Evolutionary conservation across 2,888 invertebrate genomes (phyloP), one percentile per base, ranked within the genome.

Genomic region (Willowsia nigromaculata): DNA sequence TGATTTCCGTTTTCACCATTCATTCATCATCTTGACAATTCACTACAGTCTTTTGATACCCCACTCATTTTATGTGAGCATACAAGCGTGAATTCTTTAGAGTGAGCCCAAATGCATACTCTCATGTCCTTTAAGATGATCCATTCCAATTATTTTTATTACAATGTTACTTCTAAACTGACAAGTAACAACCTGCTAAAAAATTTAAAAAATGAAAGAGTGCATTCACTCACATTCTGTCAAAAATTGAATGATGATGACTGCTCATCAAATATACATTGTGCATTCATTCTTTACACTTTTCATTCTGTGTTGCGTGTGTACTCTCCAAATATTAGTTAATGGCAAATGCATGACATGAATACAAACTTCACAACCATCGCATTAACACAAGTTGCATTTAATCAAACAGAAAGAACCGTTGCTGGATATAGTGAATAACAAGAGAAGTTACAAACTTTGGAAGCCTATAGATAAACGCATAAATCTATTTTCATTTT

Each of bases 1-100:
- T 88, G 88, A 88, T 88, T 83, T 88, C 88, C 82, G 88, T 50
- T 88, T 88, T 76, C 76, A 83, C 33, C 65, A 78, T n/a, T 37
- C 87, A 87, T 87, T 47, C 83, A 88, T 88, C 88, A 88, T 88
- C 56, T 7, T 81, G 15, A 65, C 25, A n/a, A 62, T 15, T 33
- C 33, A 13, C 50, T 33, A 68, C 37, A 50, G 47, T 7, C 15
- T 18, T 25, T 40, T 43, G 13, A 43, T 59, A 80, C n/a, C 1
- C 50, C 18, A n/a, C n/a, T n/a, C n/a, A n/a, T 25, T 22, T 22
- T 5, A 11, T n/a, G 25, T 76, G 18, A 68, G 40, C 76, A 4
- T 50, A 27, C 27, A 27, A 9, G 22, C 65, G 6, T 33, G 33
- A 33, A 65, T 7, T 65, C 33, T 6, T 33, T 7, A 62, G 30